phyloP scores from a whole-genome alignment of 30 jellyfish, hydroid and myxozoan genomes.

The Rhopilema esculentum region DNA sequence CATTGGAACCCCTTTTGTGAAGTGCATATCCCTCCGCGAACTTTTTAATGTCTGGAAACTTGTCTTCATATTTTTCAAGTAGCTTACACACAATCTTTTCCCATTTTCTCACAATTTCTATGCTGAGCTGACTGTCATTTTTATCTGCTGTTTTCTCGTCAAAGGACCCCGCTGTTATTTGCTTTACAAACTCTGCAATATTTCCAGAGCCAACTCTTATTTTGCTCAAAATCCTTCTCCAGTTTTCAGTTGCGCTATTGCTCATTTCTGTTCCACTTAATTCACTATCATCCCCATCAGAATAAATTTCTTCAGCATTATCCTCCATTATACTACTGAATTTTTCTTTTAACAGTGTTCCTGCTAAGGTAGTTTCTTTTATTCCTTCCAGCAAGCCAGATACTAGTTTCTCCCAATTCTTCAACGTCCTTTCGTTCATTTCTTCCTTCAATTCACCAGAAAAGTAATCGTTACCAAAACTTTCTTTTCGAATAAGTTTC shows the following conservation, averaged over 20 bases:
- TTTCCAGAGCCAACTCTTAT: not conserved
- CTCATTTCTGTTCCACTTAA: not conserved
- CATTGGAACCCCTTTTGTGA: not conserved
- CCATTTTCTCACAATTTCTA: not conserved
- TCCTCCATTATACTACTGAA: not conserved
- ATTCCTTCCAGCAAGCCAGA: not conserved
- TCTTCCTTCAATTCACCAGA: not conserved
- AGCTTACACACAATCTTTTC: not conserved
- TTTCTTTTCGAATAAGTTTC: not conserved
- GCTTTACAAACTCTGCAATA: not conserved
- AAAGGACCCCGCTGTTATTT: not conserved
- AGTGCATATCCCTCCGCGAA: not conserved
- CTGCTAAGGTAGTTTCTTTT: not conserved
- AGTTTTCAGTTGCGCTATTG: constrained; percentile 15
- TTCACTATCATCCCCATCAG: not conserved
- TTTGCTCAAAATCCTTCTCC: constrained; percentile 13
- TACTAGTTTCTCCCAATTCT: constrained; percentile 14
- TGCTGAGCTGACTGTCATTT: not conserved
- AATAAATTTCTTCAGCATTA: not conserved
- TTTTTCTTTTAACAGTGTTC: not conserved
- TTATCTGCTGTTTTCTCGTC: not conserved
- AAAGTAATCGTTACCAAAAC: not conserved
- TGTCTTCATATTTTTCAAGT: not conserved
- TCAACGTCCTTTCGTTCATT: not conserved
- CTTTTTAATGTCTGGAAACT: not conserved